Evolutionary conservation across 2,797 vertebrate genomes (phyloP), one percentile per base, ranked within the genome.

Genomic region (Aythya fuligula): DNA sequence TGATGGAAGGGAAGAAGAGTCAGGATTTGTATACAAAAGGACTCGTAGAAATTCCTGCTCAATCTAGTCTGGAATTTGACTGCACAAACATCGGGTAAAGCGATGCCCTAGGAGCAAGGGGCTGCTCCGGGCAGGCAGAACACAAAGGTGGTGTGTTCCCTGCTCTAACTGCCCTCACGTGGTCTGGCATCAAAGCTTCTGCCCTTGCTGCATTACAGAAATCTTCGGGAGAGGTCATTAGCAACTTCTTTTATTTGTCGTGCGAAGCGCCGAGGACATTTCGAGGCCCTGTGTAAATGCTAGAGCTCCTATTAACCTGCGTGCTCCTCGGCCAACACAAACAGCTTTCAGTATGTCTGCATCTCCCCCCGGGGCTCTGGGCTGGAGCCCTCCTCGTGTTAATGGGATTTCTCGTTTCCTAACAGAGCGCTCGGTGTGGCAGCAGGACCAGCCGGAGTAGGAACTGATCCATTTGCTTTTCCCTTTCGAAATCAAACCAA

Each of bases 401-500:
- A 85, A 53, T 17, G 57, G 75, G 65, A 65, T 89, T 94, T 69
- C 71, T 93, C n/a, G 21, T 81, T 57, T 56, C 8, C 1, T 30
- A 71, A 76, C 54, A 81, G 70, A 94, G 79, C 18, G 2, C 24
- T 65, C 75, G 10, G 38, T 67, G 73, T 71, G 83, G 66, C 77
- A 61, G 70, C 32, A 66, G 73, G 32, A 70, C n/a, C 20, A 1
- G 30, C 56, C 76, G 36, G 80, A 77, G 85, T 9, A 94, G 60
- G 74, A 93, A 38, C 61, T 1, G 3, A 65, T 51, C 39, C 60
- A 11, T 83, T 87, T 74, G 72, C n/a, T 91, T 88, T 86, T 90
- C 92, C n/a, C 64, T 76, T 87, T 80, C 57, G 74, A 71, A 77
- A 70, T 13, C 76, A 87, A 87, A 76, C 32, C 61, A 76, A 39